Percentiles rank a stretch among this genome's conserved stretches.
Conservation (phyloP, 2,797 vertebrate species). For the Anisognathus igniventris region DNA sequence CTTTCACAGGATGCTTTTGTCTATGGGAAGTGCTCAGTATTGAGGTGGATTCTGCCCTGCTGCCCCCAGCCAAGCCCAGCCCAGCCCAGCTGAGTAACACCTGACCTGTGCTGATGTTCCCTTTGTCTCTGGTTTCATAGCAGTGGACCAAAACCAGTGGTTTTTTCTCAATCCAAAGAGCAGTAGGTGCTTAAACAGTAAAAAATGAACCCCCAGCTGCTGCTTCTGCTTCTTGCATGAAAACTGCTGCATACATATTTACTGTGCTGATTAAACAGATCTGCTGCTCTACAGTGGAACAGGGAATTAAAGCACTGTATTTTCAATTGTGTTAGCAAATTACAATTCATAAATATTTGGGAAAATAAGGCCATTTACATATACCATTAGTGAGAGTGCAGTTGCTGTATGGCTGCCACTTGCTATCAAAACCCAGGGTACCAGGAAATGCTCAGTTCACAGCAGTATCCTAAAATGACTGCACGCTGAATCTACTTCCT, state of each 20-base stretch:
- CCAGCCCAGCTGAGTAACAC: not conserved
- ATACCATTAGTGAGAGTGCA: not conserved
- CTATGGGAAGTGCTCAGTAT: not conserved
- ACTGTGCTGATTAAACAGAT: not conserved
- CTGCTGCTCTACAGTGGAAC: not conserved
- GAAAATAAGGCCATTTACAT: conserved; percentile 15
- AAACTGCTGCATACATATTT: not conserved
- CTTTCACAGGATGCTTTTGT: not conserved
- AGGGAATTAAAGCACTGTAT: not conserved
- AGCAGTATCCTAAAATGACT: not conserved
- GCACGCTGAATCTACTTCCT: not conserved
- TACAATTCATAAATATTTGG: conserved; percentile 26
- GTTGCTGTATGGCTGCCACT: not conserved
- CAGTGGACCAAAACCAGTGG: fast-evolving
- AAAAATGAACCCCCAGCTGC: not conserved
- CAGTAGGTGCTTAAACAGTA: not conserved
- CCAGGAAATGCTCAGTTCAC: not conserved
- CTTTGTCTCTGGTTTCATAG: not conserved
- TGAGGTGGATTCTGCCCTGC: not conserved
- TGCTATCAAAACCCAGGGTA: not conserved
- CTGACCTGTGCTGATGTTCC: not conserved
- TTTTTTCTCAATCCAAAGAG: not conserved
- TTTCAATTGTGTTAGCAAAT: conserved; percentile 7
- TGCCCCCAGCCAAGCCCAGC: fast-evolving
- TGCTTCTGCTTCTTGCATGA: not conserved